Percentiles rank a stretch among this genome's conserved stretches.
These are phyloP conservation scores for Platycnemis pennipes DNA, from an alignment of 2,888 invertebrate genomes.

Conservation along the genomic window DNA sequence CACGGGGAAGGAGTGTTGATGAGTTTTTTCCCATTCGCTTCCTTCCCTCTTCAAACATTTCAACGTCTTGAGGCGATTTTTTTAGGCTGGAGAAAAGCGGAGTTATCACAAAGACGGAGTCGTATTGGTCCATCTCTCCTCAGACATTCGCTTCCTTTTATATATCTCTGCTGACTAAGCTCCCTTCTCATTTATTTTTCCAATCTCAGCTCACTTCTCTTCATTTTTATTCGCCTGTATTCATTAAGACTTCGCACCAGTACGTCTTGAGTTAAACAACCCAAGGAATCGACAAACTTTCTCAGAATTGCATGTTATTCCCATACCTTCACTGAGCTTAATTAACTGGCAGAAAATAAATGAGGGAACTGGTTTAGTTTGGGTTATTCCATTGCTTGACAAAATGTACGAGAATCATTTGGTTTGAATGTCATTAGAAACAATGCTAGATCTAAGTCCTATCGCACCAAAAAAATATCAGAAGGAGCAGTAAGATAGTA, in stretches of 20 bases:
- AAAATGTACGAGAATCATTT: too few relatives aligned
- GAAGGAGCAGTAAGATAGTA: too few relatives aligned
- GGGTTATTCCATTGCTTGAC: too few relatives aligned
- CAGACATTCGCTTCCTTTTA: background rate
- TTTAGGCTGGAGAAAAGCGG: background rate
- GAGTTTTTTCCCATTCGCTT: background rate
- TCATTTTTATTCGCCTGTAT: background rate
- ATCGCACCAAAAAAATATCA: too few relatives aligned
- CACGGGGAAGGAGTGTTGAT: background rate
- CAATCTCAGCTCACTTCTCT: background rate
- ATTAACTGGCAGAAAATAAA: too few relatives aligned
- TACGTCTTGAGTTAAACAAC: background rate
- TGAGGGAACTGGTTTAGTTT: too few relatives aligned
- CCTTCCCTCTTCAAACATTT: background rate
- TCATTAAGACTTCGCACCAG: background rate
- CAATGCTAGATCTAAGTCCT: too few relatives aligned
- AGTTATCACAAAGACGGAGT: background rate
- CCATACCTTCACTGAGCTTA: too few relatives aligned
- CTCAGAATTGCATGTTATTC: background rate
- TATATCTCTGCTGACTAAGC: background rate
- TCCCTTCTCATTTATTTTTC: background rate
- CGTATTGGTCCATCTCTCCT: conserved; percentile 17
- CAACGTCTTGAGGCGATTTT: background rate
- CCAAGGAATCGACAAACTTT: background rate
- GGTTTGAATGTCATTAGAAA: too few relatives aligned